These are phyloP conservation scores for Nixonia krombeini DNA, from an alignment of 1,140 invertebrate genomes.

Conservation along the genomic window DNA sequence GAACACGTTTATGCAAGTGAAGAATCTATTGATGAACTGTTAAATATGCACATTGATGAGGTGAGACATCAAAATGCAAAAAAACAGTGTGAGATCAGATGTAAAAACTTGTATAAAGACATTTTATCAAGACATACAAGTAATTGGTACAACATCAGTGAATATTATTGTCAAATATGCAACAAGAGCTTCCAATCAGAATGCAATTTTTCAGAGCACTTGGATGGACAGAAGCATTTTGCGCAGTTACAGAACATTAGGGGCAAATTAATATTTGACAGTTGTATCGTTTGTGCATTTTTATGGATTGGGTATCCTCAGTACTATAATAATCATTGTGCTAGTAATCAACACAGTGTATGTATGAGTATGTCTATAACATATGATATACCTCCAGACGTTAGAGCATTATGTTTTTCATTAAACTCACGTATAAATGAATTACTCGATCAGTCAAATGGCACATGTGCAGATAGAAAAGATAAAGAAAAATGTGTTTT, in stretches of 20 bases:
- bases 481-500: constrained; percentile 27
- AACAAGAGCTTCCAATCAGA: constrained; percentile 5
- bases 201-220: constrained; percentile 35
- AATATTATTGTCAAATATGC: constrained; percentile 38
- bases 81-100: constrained; percentile 4
- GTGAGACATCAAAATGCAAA: constrained; percentile 3
- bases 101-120: constrained; percentile 13
- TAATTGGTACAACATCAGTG: constrained; percentile 37
- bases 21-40: not conserved
- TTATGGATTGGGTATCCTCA: constrained; percentile 42
- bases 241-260: not conserved
- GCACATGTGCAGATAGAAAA: not conserved
- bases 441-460: constrained; percentile 25
- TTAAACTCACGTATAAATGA: constrained; percentile 14
- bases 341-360: not conserved
- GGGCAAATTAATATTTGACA: constrained; percentile 28
- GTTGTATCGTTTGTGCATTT: constrained; percentile 43
- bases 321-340: constrained; percentile 30
- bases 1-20: not conserved
- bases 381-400: constrained; percentile 7
- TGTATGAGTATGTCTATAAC: too few species aligned
- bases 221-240: constrained; percentile 21
- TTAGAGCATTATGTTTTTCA: constrained; percentile 21
- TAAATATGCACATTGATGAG: constrained; percentile 1
- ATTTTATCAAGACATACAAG: constrained; percentile 15